Evolutionary conservation across 2,113 vertebrate species (phyloP).

Genomic region (Caranx melampygus): DNA sequence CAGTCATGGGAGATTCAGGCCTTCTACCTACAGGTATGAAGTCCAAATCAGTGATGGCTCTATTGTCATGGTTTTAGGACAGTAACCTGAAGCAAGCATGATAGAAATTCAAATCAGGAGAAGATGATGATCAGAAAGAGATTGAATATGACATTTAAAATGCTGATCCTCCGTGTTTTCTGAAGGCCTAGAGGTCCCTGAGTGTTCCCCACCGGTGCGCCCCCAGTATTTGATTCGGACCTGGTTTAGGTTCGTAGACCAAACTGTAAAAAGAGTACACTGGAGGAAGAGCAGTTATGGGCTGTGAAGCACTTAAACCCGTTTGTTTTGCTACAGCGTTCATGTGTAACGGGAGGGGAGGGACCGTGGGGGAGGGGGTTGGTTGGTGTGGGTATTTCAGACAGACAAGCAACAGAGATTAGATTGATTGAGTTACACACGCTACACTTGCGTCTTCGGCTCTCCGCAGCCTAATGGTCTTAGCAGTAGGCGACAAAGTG

Average conservation of each 20-base stretch:
- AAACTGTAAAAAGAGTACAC: conserved; percentile 36
- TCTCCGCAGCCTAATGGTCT: conserved; percentile 68
- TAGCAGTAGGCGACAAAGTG: conserved; percentile 78
- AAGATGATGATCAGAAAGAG: no score
- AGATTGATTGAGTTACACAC: conserved; percentile 82
- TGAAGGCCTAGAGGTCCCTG: no score
- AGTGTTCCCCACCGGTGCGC: not conserved
- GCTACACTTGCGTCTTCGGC: conserved; percentile 75
- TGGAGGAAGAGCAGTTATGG: conserved; percentile 45
- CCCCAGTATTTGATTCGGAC: not conserved
- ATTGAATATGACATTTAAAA: no score
- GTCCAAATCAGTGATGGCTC: no score
- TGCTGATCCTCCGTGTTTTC: no score
- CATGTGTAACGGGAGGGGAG: conserved; percentile 63
- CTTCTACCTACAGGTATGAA: no score
- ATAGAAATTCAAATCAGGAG: no score
- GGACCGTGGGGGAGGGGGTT: conserved; percentile 1
- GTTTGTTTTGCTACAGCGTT: conserved; percentile 71
- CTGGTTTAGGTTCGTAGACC: conserved; percentile 8
- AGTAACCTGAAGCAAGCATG: no score
- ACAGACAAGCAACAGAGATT: conserved; percentile 69
- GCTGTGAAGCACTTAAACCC: conserved; percentile 68
- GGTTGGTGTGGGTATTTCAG: conserved; percentile 51
- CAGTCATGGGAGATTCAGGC: no score
- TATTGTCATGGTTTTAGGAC: no score